A percentile compares a stretch with the other conserved stretches of the same genome.
Evolutionary conservation across 2,797 vertebrate genomes (phyloP).

Genomic region (Acanthurus leucopareius): DNA sequence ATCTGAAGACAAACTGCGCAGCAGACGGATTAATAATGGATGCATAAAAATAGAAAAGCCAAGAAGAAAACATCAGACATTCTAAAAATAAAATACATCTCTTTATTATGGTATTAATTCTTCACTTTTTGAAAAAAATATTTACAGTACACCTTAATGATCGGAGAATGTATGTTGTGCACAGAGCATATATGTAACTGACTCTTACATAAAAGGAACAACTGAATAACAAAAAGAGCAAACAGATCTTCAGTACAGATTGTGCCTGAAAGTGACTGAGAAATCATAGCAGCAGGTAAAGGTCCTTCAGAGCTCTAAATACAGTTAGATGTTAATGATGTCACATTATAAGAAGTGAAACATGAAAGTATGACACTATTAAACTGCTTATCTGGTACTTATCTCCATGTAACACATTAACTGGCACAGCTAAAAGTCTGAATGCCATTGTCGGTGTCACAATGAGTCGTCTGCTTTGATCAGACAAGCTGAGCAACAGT

Average conservation of each 20-base stretch:
- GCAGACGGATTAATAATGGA: slow-evolving; percentile 13
- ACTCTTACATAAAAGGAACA: slow-evolving; percentile 50
- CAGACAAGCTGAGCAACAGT: slow-evolving; percentile 21
- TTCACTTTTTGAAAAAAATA: slow-evolving; percentile 70
- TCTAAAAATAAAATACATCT: slow-evolving; percentile 82
- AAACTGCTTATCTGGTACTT: slow-evolving; percentile 40
- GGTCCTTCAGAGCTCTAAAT: slow-evolving; percentile 63
- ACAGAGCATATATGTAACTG: slow-evolving; percentile 52
- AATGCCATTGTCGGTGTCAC: slow-evolving; percentile 34
- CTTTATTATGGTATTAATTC: slow-evolving; percentile 84
- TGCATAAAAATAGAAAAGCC: slow-evolving; percentile 26
- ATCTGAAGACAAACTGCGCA: slow-evolving; percentile 30
- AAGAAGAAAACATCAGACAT: slow-evolving; percentile 46
- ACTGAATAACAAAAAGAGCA: slow-evolving; percentile 48
- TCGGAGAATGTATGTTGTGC: slow-evolving; percentile 56
- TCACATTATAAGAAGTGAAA: slow-evolving; percentile 36
- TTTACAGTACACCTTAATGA: slow-evolving; percentile 72
- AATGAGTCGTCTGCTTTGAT: slow-evolving; percentile 29
- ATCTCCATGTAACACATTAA: slow-evolving; percentile 55
- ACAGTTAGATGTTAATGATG: slow-evolving; percentile 46
- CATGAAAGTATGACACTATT: slow-evolving; percentile 26
- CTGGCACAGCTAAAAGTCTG: slow-evolving; percentile 50
- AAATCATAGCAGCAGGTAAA: slow-evolving; percentile 75
- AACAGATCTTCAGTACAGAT: slow-evolving; percentile 26
- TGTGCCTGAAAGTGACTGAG: slow-evolving; percentile 65